phyloP scores from a whole-genome alignment of 2,113 vertebrate genomes.

The Oreochromis niloticus region DNA sequence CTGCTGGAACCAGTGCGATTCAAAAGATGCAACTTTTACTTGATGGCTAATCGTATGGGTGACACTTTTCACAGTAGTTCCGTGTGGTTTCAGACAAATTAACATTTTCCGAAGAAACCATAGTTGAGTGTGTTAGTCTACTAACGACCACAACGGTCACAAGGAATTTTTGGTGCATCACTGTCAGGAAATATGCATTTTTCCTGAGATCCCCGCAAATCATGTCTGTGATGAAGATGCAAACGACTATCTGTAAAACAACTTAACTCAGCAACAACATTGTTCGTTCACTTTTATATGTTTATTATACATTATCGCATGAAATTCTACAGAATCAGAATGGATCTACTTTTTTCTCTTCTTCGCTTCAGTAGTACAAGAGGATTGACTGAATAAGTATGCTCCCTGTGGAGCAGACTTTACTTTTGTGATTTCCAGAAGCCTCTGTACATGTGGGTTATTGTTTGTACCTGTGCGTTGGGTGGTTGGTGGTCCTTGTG shows the following conservation, averaged over 20 bases:
- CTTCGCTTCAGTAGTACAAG: background rate
- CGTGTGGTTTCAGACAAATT: background rate
- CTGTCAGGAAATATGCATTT: background rate
- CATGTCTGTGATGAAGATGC: background rate
- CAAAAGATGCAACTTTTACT: background rate
- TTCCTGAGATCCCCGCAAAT: rapidly evolving
- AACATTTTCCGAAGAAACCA: background rate
- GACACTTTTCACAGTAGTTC: background rate
- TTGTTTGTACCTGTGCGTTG: background rate
- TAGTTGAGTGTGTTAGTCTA: background rate
- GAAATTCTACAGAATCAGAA: background rate
- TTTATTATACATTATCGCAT: background rate
- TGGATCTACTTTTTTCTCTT: background rate
- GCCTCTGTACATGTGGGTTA: background rate
- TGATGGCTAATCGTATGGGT: background rate
- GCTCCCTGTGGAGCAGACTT: background rate
- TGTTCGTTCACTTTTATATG: background rate
- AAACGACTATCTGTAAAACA: no score
- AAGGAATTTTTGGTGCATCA: background rate
- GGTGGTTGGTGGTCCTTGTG: background rate
- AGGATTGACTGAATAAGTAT: background rate
- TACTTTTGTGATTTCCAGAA: background rate
- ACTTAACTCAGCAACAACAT: background rate
- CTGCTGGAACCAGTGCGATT: background rate
- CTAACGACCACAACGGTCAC: background rate